A percentile compares a stretch with the other conserved stretches of the same genome.
Conservation (phyloP, 2,113 vertebrate genomes). For the Peromyscus maniculatus region DNA sequence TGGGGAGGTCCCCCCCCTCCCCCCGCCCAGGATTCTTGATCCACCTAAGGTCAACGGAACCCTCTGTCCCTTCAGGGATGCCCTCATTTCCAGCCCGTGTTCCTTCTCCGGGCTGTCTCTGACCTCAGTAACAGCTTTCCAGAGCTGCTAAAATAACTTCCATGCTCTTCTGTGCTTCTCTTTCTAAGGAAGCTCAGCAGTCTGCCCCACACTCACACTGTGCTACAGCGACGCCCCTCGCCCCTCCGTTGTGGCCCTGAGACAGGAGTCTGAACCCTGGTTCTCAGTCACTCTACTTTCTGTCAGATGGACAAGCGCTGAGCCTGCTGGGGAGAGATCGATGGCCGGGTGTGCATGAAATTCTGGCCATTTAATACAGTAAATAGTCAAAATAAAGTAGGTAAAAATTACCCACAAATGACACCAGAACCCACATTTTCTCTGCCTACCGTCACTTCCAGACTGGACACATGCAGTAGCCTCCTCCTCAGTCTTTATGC, state of each 20-base stretch:
- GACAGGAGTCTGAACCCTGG: background rate
- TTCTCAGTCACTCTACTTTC: background rate
- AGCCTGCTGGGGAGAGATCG: background rate
- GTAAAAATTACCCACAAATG: background rate
- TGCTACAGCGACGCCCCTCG: background rate
- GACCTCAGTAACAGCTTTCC: background rate
- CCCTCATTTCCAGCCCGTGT: background rate
- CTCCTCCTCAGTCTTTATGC: background rate
- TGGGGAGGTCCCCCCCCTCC: background rate
- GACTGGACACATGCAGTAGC: rapidly evolving
- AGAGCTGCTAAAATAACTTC: background rate
- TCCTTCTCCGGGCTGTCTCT: background rate
- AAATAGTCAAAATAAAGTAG: background rate
- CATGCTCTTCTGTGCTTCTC: background rate
- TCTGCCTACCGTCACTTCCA: rapidly evolving
- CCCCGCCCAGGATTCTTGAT: background rate
- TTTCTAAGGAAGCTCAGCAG: background rate
- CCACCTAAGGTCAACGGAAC: background rate
- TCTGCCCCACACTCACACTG: background rate
- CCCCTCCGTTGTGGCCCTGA: background rate
- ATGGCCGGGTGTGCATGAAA: background rate
- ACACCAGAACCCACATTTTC: background rate
- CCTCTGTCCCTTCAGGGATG: background rate
- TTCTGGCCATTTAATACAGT: background rate
- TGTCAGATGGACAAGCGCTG: conserved; percentile 21